A percentile compares a stretch with the other conserved stretches of the same genome.
Evolutionary conservation across 2,888 invertebrate genomes (phyloP).

Genomic region (Drosophila kambysellisi): DNA sequence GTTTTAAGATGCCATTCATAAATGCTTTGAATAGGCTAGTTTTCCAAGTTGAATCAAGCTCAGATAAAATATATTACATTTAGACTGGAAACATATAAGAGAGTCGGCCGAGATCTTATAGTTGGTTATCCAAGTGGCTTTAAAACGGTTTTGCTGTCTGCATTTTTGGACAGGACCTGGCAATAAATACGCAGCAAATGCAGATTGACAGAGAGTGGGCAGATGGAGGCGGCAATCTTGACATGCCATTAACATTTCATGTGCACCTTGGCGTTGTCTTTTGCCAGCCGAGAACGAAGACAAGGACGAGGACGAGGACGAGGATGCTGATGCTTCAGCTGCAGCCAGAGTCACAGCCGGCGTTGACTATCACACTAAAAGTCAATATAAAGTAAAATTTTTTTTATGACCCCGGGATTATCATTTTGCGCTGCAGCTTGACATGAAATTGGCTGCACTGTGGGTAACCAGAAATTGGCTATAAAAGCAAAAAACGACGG

Average conservation of each 20-base stretch:
- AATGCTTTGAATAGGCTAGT: background rate
- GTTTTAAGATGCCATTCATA: background rate
- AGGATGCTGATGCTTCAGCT: slow-evolving; percentile 3
- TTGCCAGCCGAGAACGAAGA: slow-evolving; percentile 32
- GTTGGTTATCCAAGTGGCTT: background rate
- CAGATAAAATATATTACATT: background rate
- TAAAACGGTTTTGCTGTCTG: slow-evolving; percentile 13
- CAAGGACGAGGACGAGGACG: background rate
- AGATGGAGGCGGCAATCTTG: slow-evolving; percentile 67
- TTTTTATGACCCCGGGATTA: slow-evolving; percentile 81
- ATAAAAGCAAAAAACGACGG: slow-evolving; percentile 70
- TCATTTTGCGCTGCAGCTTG: slow-evolving; percentile 78
- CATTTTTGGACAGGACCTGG: slow-evolving; percentile 49
- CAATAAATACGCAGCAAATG: slow-evolving; percentile 65
- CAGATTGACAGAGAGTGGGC: slow-evolving; percentile 16
- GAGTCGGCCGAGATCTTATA: background rate
- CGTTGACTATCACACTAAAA: slow-evolving; percentile 77
- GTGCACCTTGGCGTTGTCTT: slow-evolving; percentile 75
- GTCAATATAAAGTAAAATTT: slow-evolving; percentile 80
- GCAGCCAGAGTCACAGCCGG: slow-evolving; percentile 38
- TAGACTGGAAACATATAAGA: slow-evolving; percentile 11
- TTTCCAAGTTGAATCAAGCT: background rate
- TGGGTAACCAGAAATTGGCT: slow-evolving; percentile 80
- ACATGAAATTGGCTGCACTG: slow-evolving; percentile 79
- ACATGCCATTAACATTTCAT: slow-evolving; percentile 79